A percentile compares a stretch with the other conserved stretches of the same genome.
Conservation (phyloP, 2,797 vertebrate species). For the Chrosomus eos region DNA sequence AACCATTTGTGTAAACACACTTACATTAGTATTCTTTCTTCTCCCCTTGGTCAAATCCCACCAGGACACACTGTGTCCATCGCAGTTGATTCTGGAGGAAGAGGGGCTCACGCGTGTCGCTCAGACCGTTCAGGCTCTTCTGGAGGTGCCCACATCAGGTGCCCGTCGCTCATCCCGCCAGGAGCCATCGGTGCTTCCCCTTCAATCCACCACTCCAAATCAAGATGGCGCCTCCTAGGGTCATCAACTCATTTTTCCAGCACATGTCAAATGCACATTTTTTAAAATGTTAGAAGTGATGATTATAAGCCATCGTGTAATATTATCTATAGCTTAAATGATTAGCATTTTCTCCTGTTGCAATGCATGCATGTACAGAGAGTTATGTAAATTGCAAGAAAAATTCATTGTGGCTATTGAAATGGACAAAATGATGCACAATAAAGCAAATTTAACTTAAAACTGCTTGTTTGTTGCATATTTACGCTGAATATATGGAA, state of each 20-base stretch:
- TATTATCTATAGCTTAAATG: not conserved
- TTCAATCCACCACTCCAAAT: conserved; percentile 45
- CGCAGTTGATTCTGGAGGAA: conserved; percentile 83
- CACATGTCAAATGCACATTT: not conserved
- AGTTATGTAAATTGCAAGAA: conserved; percentile 24
- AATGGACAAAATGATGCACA: conserved; percentile 25
- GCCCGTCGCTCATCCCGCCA: conserved; percentile 60
- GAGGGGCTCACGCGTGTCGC: conserved; percentile 80
- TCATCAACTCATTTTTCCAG: not conserved
- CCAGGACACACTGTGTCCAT: conserved; percentile 83
- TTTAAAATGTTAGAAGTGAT: not conserved
- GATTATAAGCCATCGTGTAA: not conserved
- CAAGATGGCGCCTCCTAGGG: conserved; percentile 33
- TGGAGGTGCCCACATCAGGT: conserved; percentile 65
- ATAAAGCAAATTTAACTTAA: conserved; percentile 40
- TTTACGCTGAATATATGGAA: not conserved
- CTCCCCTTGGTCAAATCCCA: conserved; percentile 40
- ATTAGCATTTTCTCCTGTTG: not conserved
- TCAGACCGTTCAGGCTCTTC: conserved; percentile 76
- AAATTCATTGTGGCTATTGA: not conserved
- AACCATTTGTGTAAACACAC: not conserved
- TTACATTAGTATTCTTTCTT: conserved; percentile 8
- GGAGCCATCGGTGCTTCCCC: conserved; percentile 55
- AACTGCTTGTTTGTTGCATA: conserved; percentile 8
- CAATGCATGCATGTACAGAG: conserved; percentile 43